Percentiles rank a stretch among this genome's conserved stretches.
Conservation (phyloP, 2,888 invertebrate species). For the Spodoptera picta region DNA sequence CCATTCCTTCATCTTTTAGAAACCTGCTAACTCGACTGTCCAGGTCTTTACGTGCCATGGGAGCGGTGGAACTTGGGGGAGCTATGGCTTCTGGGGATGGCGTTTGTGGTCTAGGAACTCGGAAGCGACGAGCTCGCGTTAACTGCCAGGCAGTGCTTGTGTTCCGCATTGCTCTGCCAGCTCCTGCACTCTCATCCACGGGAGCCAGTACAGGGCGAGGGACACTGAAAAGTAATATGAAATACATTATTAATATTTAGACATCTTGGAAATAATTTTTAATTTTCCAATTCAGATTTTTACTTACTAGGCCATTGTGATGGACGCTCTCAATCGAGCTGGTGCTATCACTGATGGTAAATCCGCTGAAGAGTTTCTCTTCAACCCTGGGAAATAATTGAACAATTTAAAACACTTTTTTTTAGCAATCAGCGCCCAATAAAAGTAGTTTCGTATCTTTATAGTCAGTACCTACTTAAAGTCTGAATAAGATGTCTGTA, state of each 20-base stretch:
- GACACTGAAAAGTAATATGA: slow-evolving; percentile 60
- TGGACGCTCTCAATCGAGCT: slow-evolving; percentile 76
- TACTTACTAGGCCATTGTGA: slow-evolving; percentile 78
- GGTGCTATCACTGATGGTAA: slow-evolving; percentile 81
- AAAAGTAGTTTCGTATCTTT: too few species aligned
- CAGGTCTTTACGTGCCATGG: slow-evolving; percentile 75
- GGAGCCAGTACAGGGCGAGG: slow-evolving; percentile 74
- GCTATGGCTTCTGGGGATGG: slow-evolving; percentile 74
- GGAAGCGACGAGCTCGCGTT: slow-evolving; percentile 79
- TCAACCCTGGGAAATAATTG: slow-evolving; percentile 69
- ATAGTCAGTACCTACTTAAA: too few species aligned
- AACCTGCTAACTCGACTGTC: slow-evolving; percentile 75
- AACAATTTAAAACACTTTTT: neutral
- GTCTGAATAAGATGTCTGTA: too few species aligned
- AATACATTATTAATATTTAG: too few species aligned
- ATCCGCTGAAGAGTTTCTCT: slow-evolving; percentile 75
- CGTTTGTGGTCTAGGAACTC: slow-evolving; percentile 70
- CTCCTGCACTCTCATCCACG: slow-evolving; percentile 68
- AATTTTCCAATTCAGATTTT: too few species aligned
- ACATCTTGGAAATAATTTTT: too few species aligned
- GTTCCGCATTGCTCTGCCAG: slow-evolving; percentile 70
- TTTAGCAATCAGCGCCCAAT: too few species aligned
- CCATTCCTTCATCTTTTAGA: slow-evolving; percentile 59
- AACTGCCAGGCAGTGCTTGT: slow-evolving; percentile 79
- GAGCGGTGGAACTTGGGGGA: slow-evolving; percentile 74